These are phyloP conservation scores for Aerospiza tachiro DNA, from an alignment of 2,797 vertebrate genomes.

Conservation along the genomic window DNA sequence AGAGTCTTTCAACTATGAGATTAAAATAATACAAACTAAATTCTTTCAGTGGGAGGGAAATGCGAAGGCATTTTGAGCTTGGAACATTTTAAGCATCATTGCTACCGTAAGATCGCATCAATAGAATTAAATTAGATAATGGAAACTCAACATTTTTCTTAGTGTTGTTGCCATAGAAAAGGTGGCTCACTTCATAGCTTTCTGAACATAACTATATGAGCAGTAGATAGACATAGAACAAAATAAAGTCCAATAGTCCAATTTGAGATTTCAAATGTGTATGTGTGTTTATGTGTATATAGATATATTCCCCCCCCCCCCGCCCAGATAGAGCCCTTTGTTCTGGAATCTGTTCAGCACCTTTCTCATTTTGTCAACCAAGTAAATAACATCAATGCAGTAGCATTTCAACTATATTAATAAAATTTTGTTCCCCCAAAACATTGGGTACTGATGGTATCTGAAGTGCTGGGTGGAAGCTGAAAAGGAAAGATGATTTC, in stretches of 20 bases:
- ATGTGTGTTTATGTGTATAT: background rate
- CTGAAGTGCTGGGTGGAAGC: background rate
- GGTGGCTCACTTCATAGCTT: conserved; percentile 12
- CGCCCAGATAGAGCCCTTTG: background rate
- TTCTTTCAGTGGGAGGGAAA: conserved; percentile 36
- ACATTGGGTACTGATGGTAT: background rate
- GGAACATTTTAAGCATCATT: conserved; percentile 26
- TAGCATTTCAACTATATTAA: background rate
- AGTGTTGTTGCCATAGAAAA: conserved; percentile 66
- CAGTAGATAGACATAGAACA: conserved; percentile 2
- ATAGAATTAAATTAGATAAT: conserved; percentile 34
- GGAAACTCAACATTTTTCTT: conserved; percentile 47
- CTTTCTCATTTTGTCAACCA: conserved; percentile 1
- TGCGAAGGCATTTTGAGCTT: conserved; percentile 12
- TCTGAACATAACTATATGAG: conserved; percentile 23
- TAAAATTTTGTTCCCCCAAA: background rate
- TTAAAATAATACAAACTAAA: conserved; percentile 13
- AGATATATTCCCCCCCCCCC: too few species aligned
- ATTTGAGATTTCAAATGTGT: background rate
- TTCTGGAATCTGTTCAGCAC: background rate
- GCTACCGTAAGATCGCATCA: conserved; percentile 15
- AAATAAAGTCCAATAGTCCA: background rate
- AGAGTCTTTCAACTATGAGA: background rate
- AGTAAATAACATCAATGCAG: background rate
- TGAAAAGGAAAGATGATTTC: background rate